phyloP scores from a whole-genome alignment of 2,888 invertebrate genomes.

The Himalopsyche anomala region DNA sequence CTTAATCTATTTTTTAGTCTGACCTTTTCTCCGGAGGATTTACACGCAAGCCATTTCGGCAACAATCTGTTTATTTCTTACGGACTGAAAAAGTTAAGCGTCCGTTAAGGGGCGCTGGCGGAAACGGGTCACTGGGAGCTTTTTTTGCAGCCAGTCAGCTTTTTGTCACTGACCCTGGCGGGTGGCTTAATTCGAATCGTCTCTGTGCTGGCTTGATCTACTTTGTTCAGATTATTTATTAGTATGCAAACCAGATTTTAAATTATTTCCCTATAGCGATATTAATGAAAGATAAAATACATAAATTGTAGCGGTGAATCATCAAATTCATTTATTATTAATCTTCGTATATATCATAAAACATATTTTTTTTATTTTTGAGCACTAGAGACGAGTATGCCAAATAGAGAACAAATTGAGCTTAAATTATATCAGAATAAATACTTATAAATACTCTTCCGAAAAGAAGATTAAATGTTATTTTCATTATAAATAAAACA shows the following conservation, averaged over 20 bases:
- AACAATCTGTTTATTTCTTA: slow-evolving; percentile 40
- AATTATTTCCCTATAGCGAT: no score
- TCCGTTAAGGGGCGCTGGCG: slow-evolving; percentile 18
- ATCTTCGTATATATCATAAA: no score
- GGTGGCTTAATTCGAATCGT: slow-evolving; percentile 4
- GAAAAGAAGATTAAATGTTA: no score
- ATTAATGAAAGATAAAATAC: no score
- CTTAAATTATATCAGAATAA: no score
- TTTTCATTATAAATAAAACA: no score
- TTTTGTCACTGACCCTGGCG: slow-evolving; percentile 27
- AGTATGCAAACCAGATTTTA: background rate
- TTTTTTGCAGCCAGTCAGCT: slow-evolving; percentile 39
- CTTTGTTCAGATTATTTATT: background rate
- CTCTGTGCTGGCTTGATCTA: background rate
- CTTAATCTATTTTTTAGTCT: slow-evolving; percentile 42
- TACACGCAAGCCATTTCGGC: slow-evolving; percentile 40
- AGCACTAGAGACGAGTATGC: no score
- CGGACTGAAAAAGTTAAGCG: slow-evolving; percentile 42
- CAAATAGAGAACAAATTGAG: no score
- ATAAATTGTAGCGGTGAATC: no score
- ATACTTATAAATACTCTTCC: no score
- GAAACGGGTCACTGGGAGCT: slow-evolving; percentile 34
- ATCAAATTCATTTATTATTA: no score
- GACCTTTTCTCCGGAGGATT: slow-evolving; percentile 40
- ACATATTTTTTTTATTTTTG: no score